Evolutionary conservation across 2,888 invertebrate species (phyloP), one percentile per base, ranked within the genome.

Genomic region (Eristalis pertinax): DNA sequence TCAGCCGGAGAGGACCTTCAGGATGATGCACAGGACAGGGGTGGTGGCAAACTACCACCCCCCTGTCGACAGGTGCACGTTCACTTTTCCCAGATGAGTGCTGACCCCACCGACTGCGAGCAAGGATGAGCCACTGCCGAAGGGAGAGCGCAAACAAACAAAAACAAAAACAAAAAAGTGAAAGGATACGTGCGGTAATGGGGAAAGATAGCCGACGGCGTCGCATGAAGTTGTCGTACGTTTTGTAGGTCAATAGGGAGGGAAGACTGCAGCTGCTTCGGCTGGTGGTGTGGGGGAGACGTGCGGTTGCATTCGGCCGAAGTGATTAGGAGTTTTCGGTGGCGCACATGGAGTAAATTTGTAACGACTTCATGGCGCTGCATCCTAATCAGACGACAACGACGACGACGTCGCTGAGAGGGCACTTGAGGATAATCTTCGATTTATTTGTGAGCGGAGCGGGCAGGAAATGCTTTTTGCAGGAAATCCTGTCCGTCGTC

Each of bases 171-270:
- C 1, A 26, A 76, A 73, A 69, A 86, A 82, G 82, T 70, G 82
- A 86, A 86, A 86, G 85, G 82, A 86, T 82, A 86, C 78, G 68
- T 81, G 76, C 15, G 84, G 74, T 76, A 73, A 77, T 69, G 73
- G 38, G 32, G 69, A 29, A 75, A 70, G 75, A 80, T 72, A 73
- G 62, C 82, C 82, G 41, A 69, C 13, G 82, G 82, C 77, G 41
- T 78, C 50, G 69, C 82, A 60, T 86, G 72, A 77, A 81, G 69
- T 76, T 63, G 77, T 74, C 68, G 81, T 81, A 81, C 85, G 81
- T 65, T 86, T 82, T 86, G 70, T 86, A 74, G 85, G 85, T 86
- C 85, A 74, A 78, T 65, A 69, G 80, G 80, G 80, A 32, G 32
- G 1, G 32, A 32, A 7, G 7, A 5, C 4, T 32, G 32, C 32